A percentile compares a stretch with the other conserved stretches of the same genome.
Conservation (phyloP, 2,888 invertebrate genomes). For the Melieria crassipennis region DNA sequence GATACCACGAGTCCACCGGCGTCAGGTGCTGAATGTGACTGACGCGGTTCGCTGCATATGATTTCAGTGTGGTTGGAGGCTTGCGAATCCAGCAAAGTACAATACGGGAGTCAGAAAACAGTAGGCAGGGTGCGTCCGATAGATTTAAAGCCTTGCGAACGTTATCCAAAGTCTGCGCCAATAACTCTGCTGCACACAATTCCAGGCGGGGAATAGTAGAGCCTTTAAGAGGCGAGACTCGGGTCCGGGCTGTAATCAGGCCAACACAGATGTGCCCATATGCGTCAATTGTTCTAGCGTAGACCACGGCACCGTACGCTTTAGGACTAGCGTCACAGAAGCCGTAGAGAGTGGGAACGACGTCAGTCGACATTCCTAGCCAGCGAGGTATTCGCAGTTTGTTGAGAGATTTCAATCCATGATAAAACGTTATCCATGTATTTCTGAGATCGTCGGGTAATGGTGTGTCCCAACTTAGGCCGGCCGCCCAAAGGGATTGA, state of each 20-base stretch:
- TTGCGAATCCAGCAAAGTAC: conserved; percentile 8
- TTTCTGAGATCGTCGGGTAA: neutral
- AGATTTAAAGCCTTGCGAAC: conserved; percentile 1
- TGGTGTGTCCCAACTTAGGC: too few relatives aligned
- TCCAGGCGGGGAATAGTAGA: conserved; percentile 20
- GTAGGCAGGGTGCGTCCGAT: neutral
- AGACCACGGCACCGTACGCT: conserved; percentile 17
- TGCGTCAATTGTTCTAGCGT: neutral
- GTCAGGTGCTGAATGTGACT: conserved; percentile 24
- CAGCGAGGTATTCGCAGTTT: too few relatives aligned
- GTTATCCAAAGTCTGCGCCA: neutral
- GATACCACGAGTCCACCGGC: neutral
- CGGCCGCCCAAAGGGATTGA: too few relatives aligned
- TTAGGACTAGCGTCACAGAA: conserved; percentile 21
- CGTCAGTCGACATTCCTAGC: neutral
- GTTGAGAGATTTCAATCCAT: too few relatives aligned
- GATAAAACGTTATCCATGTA: too few relatives aligned
- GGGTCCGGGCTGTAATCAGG: neutral
- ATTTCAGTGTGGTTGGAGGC: neutral
- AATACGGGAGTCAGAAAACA: conserved; percentile 8
- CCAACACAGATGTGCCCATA: neutral
- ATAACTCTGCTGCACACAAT: conserved; percentile 3
- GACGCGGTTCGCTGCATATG: conserved; percentile 21
- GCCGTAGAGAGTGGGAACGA: neutral
- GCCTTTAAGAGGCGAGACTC: neutral